Base-by-base conservation (phyloP, 2,113 vertebrate genomes). In the Puntigrus tetrazona region DNA sequence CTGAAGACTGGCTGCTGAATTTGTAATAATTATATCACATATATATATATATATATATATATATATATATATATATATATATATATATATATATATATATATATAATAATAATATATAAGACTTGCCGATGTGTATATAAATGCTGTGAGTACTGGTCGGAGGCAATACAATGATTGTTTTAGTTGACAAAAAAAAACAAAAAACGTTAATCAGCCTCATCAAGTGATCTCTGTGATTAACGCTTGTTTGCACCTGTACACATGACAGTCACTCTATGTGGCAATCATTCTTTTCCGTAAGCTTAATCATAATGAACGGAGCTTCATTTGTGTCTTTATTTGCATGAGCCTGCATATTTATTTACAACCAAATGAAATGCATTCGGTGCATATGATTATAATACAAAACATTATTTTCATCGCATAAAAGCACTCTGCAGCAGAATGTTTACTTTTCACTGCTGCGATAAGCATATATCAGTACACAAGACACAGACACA, bases 241-340 rank as follows among this genome's bases (percentile, higher is more conserved):
- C 7, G 38, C 25, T 67, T 80, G 36, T 67, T 43, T 63, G 36
- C 55, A 78, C 36, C 55, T 63, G 76, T 41, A 34, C 55, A 61
- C 36, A 77, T 57, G 50, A 59, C 22, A 78, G 55, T 61, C 76
- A 78, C 77, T 34, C 2, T 59, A 61, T 43, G 78, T 47, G 16
- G 57, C 78, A 65, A 80, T 31, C 59, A 47, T 65, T 65, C 16
- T 31, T 29, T 80, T 67, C 25, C 41, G 3, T 47, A 18, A 78
- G 22, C n/a, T 78, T 41, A 25, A 61, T 59, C 16, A 67, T 45
- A 67, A 65, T 45, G 57, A 78, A n/a, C 5, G 2, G 36, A 10
- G 25, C 38, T 47, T 65, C 16, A 63, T 45, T 79, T 80, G 57
- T 59, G n/a, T 59, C 52, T 80, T 63, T 45, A 29, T 45, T 79